phyloP scores from a whole-genome alignment of 2,113 vertebrate species.

The Synchiropus splendidus region DNA sequence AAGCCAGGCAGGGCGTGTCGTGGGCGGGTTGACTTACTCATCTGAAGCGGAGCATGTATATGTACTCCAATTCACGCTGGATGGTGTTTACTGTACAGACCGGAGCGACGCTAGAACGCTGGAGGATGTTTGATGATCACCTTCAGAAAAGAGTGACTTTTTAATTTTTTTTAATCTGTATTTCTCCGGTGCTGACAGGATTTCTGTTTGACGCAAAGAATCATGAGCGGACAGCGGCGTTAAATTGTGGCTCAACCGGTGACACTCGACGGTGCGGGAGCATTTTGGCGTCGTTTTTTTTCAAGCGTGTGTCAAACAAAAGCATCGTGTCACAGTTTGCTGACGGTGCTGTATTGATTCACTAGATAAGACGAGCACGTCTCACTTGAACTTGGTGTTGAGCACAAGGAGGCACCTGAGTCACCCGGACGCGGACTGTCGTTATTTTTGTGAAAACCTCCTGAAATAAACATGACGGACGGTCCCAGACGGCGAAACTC shows the following conservation, averaged over 20 bases:
- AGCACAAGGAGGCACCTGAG: constrained; percentile 1
- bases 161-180: too few species aligned
- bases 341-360: constrained; percentile 14
- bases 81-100: too few species aligned
- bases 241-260: background rate
- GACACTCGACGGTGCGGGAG: constrained; percentile 1
- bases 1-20: background rate
- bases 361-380: constrained; percentile 13
- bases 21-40: constrained; percentile 9
- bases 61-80: constrained; percentile 16
- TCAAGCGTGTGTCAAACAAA: background rate
- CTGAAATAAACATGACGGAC: constrained; percentile 61
- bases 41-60: constrained; percentile 24
- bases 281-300: background rate
- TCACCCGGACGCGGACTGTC: background rate
- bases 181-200: too few species aligned
- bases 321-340: constrained; percentile 5
- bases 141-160: too few species aligned
- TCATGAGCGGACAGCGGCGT: background rate
- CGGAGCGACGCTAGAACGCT: too few species aligned
- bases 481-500: constrained; percentile 63
- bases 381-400: constrained; percentile 9
- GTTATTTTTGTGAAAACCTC: background rate
- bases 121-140: too few species aligned
- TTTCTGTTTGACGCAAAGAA: too few species aligned